Percentiles rank a stretch among this genome's conserved stretches.
phyloP scores from a whole-genome alignment of 2,888 invertebrate species.

The Andrena camellia region DNA sequence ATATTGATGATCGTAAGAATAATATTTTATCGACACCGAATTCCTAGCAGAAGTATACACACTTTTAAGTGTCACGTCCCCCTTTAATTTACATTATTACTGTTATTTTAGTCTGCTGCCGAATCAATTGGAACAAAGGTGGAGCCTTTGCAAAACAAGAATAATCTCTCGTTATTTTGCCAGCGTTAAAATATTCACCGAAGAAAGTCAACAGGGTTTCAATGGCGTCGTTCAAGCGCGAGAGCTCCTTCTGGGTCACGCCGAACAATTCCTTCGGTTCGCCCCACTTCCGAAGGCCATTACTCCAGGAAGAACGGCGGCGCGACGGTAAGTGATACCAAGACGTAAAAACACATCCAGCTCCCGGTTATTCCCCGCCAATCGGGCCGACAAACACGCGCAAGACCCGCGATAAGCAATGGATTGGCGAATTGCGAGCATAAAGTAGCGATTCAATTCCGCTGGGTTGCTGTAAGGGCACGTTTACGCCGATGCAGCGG shows the following conservation, averaged over 20 bases:
- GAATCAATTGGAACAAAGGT: no score
- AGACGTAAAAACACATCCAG: slow-evolving; percentile 32
- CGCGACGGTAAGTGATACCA: slow-evolving; percentile 23
- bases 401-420: slow-evolving; percentile 11
- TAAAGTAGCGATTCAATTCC: slow-evolving; percentile 58
- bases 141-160: not conserved
- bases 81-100: no score
- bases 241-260: slow-evolving; percentile 21
- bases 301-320: not conserved
- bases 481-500: not conserved
- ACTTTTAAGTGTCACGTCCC: no score
- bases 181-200: slow-evolving; percentile 20
- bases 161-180: not conserved
- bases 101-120: no score
- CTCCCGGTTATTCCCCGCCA: slow-evolving; percentile 7
- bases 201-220: slow-evolving; percentile 1
- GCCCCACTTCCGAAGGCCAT: slow-evolving; percentile 29
- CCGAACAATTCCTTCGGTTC: slow-evolving; percentile 21
- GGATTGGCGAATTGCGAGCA: slow-evolving; percentile 29
- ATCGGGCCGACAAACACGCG: slow-evolving; percentile 9
- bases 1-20: no score
- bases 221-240: no score
- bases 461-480: slow-evolving; percentile 39
- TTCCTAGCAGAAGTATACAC: no score
- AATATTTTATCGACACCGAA: no score